A percentile compares a stretch with the other conserved stretches of the same genome.
Conservation (phyloP, 2,888 invertebrate species). For the Thecocarcelia acutangulata region DNA sequence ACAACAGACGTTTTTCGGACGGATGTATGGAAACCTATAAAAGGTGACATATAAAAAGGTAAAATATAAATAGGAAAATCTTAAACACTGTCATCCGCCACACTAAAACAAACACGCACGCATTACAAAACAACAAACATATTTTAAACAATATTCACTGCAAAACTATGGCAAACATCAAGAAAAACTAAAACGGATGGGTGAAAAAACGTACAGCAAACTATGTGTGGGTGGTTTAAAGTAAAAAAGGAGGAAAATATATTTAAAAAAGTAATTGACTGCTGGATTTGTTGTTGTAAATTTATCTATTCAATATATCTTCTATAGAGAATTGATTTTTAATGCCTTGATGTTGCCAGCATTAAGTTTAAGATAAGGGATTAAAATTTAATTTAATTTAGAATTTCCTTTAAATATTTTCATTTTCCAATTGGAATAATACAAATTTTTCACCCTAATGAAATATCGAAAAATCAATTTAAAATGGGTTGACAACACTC, state of each 20-base stretch:
- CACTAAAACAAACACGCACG: slow-evolving; percentile 16
- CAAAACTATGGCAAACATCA: slow-evolving; percentile 60
- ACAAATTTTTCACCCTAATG: slow-evolving; percentile 10
- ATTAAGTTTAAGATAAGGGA: neutral
- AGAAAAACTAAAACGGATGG: slow-evolving; percentile 32
- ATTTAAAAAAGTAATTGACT: neutral
- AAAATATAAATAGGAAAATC: slow-evolving; percentile 30
- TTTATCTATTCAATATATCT: slow-evolving; percentile 1
- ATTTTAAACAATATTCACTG: slow-evolving; percentile 13
- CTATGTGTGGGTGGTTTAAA: slow-evolving; percentile 55
- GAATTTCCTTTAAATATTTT: neutral
- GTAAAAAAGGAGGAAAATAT: too few relatives aligned
- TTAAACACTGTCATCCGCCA: slow-evolving; percentile 15
- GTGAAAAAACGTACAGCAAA: slow-evolving; percentile 8
- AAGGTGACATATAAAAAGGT: slow-evolving; percentile 33
- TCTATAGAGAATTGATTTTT: neutral
- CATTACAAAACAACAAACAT: slow-evolving; percentile 17
- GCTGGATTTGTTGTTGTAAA: slow-evolving; percentile 22
- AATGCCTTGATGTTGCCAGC: neutral
- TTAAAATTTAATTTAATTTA: slow-evolving; percentile 13
- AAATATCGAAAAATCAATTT: slow-evolving; percentile 64
- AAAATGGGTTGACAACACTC: slow-evolving; percentile 63
- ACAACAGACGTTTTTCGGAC: slow-evolving; percentile 37
- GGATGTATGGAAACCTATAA: slow-evolving; percentile 59
- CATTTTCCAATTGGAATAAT: slow-evolving; percentile 13